Base-by-base conservation (phyloP, 2,888 invertebrate genomes). In the Nomada ferruginata region DNA sequence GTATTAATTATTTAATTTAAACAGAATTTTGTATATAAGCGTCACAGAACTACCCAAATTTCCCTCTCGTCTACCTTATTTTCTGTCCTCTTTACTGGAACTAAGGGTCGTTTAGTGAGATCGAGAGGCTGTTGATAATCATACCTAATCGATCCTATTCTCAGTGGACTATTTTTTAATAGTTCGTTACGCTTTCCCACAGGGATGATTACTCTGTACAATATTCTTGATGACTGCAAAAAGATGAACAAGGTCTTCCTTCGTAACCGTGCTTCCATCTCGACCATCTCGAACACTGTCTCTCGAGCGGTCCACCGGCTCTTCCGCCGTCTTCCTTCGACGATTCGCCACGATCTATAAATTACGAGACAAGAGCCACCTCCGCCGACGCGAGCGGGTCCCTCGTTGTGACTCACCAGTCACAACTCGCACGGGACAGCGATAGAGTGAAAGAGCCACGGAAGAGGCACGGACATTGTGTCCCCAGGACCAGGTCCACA, bases 341-440 rank as follows among this genome's bases (percentile, higher is more conserved):
- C 89, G 89, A 91, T 92, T 90, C 87, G 88, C 87, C 86, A 87
- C 90, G 89, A 92, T 92, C 91, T 90, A 92, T 92, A 92, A 92
- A 92, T 92, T 91, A 92, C 90, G 83, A 86, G 90, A 85, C 87
- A 87, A 90, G 86, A 79, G 83, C 82, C 90, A 81, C 79, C 85
- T 84, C 87, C 89, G 81, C 86, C 80, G 87, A 87, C 87, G 87
- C 86, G 82, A 84, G 81, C 68, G 68, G 75, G 76, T 57, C 47
- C 75, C 82, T 80, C 85, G 80, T 88, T 90, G 87, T 89, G 90
- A 90, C 87, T 89, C 88, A 90, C 86, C 87, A 74, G 80, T 83
- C 82, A 87, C 85, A 87, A 83, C 83, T 82, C 26, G 76, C 71
- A 11, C 82, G 66, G 44, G 55, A 44, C 55, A 65, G 75, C 75